A percentile compares a stretch with the other conserved stretches of the same genome.
Evolutionary conservation across 2,797 vertebrate species (phyloP).

Genomic region (Microtus californicus): DNA sequence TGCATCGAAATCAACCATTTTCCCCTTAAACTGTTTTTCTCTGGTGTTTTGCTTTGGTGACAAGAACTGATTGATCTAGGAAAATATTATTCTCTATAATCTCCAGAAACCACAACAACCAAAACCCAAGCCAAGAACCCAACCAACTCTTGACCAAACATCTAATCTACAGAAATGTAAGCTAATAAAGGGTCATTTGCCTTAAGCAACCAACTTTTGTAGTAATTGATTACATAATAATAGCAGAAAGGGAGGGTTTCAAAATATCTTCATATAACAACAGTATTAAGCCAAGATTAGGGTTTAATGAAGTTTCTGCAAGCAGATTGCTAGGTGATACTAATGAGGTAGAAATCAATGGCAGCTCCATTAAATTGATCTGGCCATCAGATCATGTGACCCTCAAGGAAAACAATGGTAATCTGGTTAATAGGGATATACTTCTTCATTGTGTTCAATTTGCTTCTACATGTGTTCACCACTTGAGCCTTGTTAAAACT

Average conservation of each 20-base stretch:
- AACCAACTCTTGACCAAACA: no score
- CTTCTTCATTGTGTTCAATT: neutral
- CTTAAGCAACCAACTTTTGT: neutral
- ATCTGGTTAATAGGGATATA: neutral
- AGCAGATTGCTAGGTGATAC: neutral
- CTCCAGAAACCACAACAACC: neutral
- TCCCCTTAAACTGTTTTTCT: no score
- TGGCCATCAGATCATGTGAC: neutral
- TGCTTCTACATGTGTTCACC: neutral
- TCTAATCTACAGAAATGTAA: neutral
- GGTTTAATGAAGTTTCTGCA: neutral
- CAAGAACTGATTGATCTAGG: neutral
- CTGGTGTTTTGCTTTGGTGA: neutral
- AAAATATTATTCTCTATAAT: neutral
- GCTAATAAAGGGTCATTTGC: neutral
- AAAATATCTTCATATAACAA: neutral
- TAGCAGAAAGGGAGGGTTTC: neutral
- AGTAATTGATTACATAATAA: neutral
- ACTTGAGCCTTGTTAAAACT: neutral
- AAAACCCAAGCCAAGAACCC: neutral
- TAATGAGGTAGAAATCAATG: neutral
- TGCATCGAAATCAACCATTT: neutral
- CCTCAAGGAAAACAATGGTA: neutral
- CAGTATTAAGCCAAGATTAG: neutral
- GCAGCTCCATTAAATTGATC: neutral